Percentiles rank a stretch among this genome's conserved stretches.
These are phyloP conservation scores for Cotesia typhae DNA, from an alignment of 1,140 invertebrate species.

Conservation along the genomic window DNA sequence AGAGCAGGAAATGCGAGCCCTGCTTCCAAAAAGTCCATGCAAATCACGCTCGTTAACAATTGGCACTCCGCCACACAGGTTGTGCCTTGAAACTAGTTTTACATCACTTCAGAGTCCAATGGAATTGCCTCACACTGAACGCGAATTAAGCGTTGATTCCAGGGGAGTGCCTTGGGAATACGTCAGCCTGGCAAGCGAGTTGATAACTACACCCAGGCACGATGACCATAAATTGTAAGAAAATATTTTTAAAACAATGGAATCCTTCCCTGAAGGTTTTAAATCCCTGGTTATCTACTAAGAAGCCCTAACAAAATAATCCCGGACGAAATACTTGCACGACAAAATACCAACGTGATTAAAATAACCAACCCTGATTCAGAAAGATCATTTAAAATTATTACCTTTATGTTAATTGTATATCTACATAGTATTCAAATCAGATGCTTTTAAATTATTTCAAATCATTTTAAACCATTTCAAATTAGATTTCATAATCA, in stretches of 20 bases:
- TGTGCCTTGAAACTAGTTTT: constrained; percentile 81
- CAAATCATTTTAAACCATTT: too few species aligned
- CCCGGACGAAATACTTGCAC: too few species aligned
- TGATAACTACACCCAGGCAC: constrained; percentile 54
- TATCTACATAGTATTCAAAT: too few species aligned
- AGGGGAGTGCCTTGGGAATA: constrained; percentile 62
- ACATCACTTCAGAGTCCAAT: constrained; percentile 72
- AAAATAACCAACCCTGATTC: too few species aligned
- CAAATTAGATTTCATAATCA: too few species aligned
- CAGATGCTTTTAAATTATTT: too few species aligned
- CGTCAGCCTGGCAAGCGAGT: constrained; percentile 60
- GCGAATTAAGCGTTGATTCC: constrained; percentile 61
- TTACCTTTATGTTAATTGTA: too few species aligned
- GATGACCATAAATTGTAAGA: constrained; percentile 55
- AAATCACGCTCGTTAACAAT: constrained; percentile 51
- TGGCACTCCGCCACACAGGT: constrained; percentile 67
- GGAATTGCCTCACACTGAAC: constrained; percentile 56
- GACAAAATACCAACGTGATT: too few species aligned
- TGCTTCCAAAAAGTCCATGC: constrained; percentile 57
- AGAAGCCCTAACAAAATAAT: too few species aligned
- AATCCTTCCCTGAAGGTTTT: constrained; percentile 14
- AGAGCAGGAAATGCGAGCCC: constrained; percentile 60
- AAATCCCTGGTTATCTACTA: too few species aligned
- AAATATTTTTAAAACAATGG: constrained; percentile 18
- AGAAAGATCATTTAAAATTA: too few species aligned